Evolutionary conservation across 1,140 invertebrate species (phyloP).

Genomic region (Saccostrea cuccullata): DNA sequence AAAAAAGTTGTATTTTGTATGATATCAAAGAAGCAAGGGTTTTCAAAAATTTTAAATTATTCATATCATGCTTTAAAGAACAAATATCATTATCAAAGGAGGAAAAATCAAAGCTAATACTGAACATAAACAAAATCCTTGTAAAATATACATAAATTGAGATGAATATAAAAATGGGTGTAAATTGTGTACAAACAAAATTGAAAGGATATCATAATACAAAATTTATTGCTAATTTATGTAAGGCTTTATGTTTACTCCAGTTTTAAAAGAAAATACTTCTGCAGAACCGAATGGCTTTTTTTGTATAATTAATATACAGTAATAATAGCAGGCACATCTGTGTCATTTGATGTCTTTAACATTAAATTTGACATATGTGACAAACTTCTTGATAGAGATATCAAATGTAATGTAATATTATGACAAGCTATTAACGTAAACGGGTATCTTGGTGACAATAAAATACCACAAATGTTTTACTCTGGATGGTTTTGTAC

Average conservation of each 20-base stretch:
- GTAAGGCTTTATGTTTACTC: not conserved
- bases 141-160: not conserved
- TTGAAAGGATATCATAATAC: not conserved
- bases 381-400: conserved; percentile 25
- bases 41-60: not conserved
- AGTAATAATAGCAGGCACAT: not conserved
- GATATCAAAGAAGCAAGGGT: not conserved
- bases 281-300: not conserved
- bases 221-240: not conserved
- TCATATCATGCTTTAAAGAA: too few relatives aligned
- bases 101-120: not conserved
- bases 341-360: not conserved
- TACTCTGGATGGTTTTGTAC: not conserved
- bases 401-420: conserved; percentile 18
- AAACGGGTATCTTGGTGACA: not conserved
- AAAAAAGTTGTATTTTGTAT: not conserved
- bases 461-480: conserved; percentile 10
- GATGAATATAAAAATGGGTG: not conserved
- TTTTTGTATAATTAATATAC: conserved; percentile 24
- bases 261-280: not conserved
- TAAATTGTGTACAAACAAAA: not conserved
- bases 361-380: conserved; percentile 37
- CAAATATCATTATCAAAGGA: not conserved
- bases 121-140: not conserved
- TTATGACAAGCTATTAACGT: conserved; percentile 15